Evolutionary conservation across 2,888 invertebrate species (phyloP).

Genomic region (Lithophane semibrunnea): DNA sequence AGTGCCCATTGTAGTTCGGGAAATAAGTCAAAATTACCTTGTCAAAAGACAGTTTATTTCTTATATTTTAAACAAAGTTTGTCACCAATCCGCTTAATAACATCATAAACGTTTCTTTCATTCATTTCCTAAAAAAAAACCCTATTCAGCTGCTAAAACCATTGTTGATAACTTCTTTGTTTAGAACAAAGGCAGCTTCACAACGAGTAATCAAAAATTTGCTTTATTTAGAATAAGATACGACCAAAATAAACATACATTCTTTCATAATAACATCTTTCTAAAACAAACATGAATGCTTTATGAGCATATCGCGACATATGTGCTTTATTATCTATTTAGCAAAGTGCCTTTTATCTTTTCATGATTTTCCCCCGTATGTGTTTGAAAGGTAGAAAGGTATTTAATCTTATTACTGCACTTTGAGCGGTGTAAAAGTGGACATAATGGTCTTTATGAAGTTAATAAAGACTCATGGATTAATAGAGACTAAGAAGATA

Average conservation of each 20-base stretch:
- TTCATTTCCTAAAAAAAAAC: conserved; percentile 40
- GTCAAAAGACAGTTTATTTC: not conserved
- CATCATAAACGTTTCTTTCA: conserved; percentile 22
- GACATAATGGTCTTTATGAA: not conserved
- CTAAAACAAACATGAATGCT: conserved; percentile 36
- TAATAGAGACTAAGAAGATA: not conserved
- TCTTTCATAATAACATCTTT: conserved; percentile 44
- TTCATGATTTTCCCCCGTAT: conserved; percentile 18
- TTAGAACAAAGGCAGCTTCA: conserved; percentile 50
- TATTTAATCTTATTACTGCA: conserved; percentile 11
- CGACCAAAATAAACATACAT: conserved; percentile 26
- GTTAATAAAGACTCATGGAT: not conserved
- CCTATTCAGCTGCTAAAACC: conserved; percentile 44
- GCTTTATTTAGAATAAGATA: conserved; percentile 43
- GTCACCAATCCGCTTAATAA: not conserved
- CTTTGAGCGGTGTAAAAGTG: conserved; percentile 18
- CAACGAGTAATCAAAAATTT: conserved; percentile 50
- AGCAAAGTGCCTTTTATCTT: conserved; percentile 29
- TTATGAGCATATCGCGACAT: conserved; percentile 20
- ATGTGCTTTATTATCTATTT: conserved; percentile 27
- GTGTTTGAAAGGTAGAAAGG: conserved; percentile 2
- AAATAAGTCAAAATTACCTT: not conserved
- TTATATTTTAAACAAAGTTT: not conserved
- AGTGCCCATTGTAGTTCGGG: no score
- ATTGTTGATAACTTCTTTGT: conserved; percentile 54